A percentile compares a stretch with the other conserved stretches of the same genome.
Evolutionary conservation across 2,888 invertebrate genomes (phyloP).

Genomic region (Hydropsyche betteni): DNA sequence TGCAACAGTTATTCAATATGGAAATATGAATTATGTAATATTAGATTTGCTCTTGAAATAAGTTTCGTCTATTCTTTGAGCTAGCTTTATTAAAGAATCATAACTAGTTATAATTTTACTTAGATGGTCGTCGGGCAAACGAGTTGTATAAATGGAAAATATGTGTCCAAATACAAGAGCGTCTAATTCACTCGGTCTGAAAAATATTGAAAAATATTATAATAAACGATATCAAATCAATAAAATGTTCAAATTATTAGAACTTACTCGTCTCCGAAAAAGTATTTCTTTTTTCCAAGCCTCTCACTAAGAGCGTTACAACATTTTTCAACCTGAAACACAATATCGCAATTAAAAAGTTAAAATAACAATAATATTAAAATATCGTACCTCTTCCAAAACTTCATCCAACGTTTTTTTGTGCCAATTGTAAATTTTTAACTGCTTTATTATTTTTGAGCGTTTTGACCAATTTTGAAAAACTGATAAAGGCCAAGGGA

Average conservation of each 20-base stretch:
- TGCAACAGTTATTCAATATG: no score
- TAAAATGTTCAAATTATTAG: conserved; percentile 35
- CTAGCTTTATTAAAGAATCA: conserved; percentile 81
- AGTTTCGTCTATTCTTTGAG: conserved; percentile 82
- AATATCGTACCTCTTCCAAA: conserved; percentile 67
- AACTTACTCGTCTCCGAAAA: conserved; percentile 81
- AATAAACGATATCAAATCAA: background rate
- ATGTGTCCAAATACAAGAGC: conserved; percentile 97
- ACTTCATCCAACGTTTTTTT: conserved; percentile 83
- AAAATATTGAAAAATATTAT: background rate
- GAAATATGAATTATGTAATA: no score
- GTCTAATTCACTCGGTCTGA: conserved; percentile 93
- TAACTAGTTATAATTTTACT: conserved; percentile 82
- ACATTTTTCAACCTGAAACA: conserved; percentile 79
- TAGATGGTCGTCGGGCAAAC: conserved; percentile 82
- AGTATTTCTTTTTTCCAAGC: conserved; percentile 80
- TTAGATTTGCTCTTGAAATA: conserved; percentile 69
- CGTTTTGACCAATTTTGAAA: conserved; percentile 83
- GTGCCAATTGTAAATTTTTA: conserved; percentile 85
- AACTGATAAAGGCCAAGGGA: conserved; percentile 91
- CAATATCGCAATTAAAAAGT: conserved; percentile 55
- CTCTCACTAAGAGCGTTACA: conserved; percentile 88
- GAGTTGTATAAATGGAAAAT: conserved; percentile 92
- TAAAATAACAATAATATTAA: conserved; percentile 11
- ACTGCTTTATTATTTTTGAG: conserved; percentile 71